Base-by-base conservation (phyloP, 2,888 invertebrate species). In the Ennomos quercinarius region DNA sequence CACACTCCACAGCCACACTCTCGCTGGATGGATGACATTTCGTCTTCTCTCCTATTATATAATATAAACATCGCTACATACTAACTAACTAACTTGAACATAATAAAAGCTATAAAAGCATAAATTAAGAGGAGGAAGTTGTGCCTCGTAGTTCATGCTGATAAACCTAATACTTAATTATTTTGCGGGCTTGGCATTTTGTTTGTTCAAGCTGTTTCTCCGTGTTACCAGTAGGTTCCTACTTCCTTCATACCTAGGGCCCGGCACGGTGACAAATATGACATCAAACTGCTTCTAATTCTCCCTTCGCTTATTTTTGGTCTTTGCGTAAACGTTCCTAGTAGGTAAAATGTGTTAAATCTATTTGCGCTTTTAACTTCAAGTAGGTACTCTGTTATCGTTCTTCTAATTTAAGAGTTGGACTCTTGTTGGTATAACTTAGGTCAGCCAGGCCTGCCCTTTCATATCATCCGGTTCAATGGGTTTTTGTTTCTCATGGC, bases 21-120 rank as follows among this genome's bases (percentile, higher is more conserved):
- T 17, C 17, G 17, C 17, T 17, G 2, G 17, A 17, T 17, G 17
- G 17, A 17, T n/a, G n/a, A n/a, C n/a, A n/a, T n/a, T n/a, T n/a
- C n/a, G n/a, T n/a, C n/a, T n/a, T n/a, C n/a, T 17, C 17, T 17
- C 17, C 17, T 17, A 17, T 17, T 17, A 2, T 17, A 17, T n/a
- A n/a, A n/a, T n/a, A n/a, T n/a, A n/a, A n/a, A n/a, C n/a, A n/a
- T n/a, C n/a, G n/a, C n/a, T n/a, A n/a, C n/a, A n/a, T n/a, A n/a
- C n/a, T n/a, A n/a, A n/a, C n/a, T n/a, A n/a, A n/a, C 52, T 47
- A 47, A 42, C 11, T 17, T 43, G 17, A 42, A 36, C 42, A 37
- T 35, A 27, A 39, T 35, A 49, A 48, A 54, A 40, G 53, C 45
- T 10, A 59, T 59, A 54, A 54, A 54, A 59, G 44, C 44, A n/a